These are phyloP conservation scores for Sebastes kiyomatsui DNA, from an alignment of 2,797 vertebrate genomes.

Conservation along the genomic window DNA sequence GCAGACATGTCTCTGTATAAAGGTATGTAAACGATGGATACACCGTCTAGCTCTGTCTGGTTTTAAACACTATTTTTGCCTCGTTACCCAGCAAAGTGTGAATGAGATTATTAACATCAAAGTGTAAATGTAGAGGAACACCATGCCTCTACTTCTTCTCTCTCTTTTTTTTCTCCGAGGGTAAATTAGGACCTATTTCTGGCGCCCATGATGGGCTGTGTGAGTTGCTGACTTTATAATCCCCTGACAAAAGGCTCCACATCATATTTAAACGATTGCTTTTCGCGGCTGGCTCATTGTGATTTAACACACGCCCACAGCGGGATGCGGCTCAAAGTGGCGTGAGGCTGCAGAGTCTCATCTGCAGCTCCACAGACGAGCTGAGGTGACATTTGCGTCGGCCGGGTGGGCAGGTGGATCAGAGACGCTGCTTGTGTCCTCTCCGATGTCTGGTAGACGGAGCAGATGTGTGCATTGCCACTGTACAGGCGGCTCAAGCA, in stretches of 20 bases:
- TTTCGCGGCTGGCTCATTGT: conserved; percentile 75
- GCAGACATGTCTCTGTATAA: neutral
- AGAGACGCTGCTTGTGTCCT: conserved; percentile 58
- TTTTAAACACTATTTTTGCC: conserved; percentile 57
- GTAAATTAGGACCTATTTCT: conserved; percentile 75
- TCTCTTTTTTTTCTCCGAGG: conserved; percentile 36
- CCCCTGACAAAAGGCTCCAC: conserved; percentile 68
- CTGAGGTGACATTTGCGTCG: conserved; percentile 73
- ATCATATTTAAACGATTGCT: conserved; percentile 78
- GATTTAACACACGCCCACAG: conserved; percentile 79
- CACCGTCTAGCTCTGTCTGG: conserved; percentile 11
- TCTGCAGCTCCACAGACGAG: conserved; percentile 49
- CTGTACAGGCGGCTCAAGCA: conserved; percentile 67
- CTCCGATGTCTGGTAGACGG: conserved; percentile 55
- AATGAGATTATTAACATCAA: conserved; percentile 81
- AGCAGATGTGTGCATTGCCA: conserved; percentile 66
- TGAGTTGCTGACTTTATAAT: conserved; percentile 78
- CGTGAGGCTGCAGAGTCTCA: conserved; percentile 56
- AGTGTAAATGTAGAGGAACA: conserved; percentile 62
- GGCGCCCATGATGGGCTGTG: conserved; percentile 54
- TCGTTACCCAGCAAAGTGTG: conserved; percentile 58
- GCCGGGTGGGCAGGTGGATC: conserved; percentile 71
- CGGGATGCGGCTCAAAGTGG: conserved; percentile 77
- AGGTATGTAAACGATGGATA: conserved; percentile 26
- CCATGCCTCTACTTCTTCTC: conserved; percentile 23